Evolutionary conservation across 2,113 vertebrate species (phyloP).

Genomic region (Macrotis lagotis): DNA sequence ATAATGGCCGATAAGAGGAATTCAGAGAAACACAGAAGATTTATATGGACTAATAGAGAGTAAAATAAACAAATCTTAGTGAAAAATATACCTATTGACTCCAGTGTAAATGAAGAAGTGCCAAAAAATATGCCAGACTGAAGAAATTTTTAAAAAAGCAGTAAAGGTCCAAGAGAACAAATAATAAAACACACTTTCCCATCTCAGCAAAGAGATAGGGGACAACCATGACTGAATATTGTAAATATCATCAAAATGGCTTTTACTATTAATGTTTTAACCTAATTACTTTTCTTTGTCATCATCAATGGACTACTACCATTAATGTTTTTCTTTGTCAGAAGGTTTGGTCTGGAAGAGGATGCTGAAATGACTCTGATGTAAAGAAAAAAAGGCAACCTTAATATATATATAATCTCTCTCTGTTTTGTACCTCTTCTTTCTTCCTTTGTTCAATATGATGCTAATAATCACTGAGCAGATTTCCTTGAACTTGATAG

Average conservation of each 20-base stretch:
- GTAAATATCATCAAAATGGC: not conserved
- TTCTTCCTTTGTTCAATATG: not conserved
- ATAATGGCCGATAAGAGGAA: not conserved
- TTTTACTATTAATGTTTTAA: not conserved
- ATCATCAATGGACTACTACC: too few relatives aligned
- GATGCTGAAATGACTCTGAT: not conserved
- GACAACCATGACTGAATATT: not conserved
- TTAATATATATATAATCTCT: not conserved
- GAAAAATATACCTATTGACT: not conserved
- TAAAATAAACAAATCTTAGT: not conserved
- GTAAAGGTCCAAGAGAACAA: not conserved
- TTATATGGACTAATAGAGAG: not conserved
- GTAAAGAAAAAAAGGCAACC: not conserved
- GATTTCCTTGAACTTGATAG: not conserved
- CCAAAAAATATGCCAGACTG: not conserved
- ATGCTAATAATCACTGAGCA: too few relatives aligned
- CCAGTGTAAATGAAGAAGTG: not conserved
- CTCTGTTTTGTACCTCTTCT: accelerated
- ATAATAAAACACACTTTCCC: not conserved
- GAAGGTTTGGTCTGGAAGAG: not conserved
- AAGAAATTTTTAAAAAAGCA: not conserved
- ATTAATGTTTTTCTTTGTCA: not conserved
- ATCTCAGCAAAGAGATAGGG: not conserved
- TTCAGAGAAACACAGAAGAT: not conserved
- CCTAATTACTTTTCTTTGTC: not conserved